A percentile compares a stretch with the other conserved stretches of the same genome.
phyloP scores from a whole-genome alignment of 1,140 invertebrate genomes.

The Cotesia vestalis region DNA sequence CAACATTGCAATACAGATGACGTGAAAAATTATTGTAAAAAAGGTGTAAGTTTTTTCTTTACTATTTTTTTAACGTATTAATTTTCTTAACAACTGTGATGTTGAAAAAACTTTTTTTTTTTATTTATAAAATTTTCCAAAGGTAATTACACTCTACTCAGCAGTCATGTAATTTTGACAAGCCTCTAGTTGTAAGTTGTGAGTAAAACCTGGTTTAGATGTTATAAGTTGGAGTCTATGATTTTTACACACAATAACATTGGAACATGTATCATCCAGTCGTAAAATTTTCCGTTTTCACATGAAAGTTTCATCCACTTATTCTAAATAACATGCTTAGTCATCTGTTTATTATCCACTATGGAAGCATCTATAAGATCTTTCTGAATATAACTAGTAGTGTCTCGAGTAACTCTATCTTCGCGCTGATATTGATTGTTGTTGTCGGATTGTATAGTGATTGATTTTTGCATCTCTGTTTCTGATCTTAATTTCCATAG shows the following conservation, averaged over 20 bases:
- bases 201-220: conserved; percentile 51
- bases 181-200: conserved; percentile 51
- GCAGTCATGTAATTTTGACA: conserved; percentile 51
- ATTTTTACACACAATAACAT: conserved; percentile 55
- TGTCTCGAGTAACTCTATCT: background rate
- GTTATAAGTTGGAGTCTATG: conserved; percentile 49
- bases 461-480: conserved; percentile 39
- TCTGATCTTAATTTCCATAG: conserved; percentile 41
- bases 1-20: no score
- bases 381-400: background rate
- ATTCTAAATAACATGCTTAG: conserved; percentile 45
- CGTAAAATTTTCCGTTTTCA: conserved; percentile 50
- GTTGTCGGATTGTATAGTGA: conserved; percentile 28
- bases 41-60: no score
- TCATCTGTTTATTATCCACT: conserved; percentile 46
- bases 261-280: conserved; percentile 53
- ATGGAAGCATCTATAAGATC: conserved; percentile 33
- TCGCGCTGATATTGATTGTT: conserved; percentile 28
- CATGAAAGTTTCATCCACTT: conserved; percentile 49
- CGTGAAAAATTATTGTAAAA: no score
- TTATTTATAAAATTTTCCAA: no score
- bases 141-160: conserved; percentile 46
- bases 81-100: no score
- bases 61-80: no score
- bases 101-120: no score